phyloP scores from a whole-genome alignment of 92 coral and sea anemone genomes.

The Montipora capitata region DNA sequence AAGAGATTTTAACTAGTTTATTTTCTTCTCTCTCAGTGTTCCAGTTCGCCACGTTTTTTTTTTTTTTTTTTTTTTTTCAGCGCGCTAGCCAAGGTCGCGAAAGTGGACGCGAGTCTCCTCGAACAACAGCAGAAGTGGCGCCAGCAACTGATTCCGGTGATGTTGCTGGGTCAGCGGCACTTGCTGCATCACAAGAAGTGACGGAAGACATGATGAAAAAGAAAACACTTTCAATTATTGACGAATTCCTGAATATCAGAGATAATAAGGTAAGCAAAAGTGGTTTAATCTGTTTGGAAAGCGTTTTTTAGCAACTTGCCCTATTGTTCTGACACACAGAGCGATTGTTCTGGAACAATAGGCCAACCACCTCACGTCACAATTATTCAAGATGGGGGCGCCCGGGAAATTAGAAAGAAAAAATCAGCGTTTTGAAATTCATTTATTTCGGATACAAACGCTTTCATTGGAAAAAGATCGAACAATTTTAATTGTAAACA shows the following conservation, averaged over 20 bases:
- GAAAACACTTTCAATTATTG: constrained; percentile 77
- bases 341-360: neutral
- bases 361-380: too few relatives aligned
- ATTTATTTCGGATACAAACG: too few relatives aligned
- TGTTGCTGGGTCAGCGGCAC: constrained; percentile 30
- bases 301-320: neutral
- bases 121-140: constrained; percentile 59
- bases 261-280: constrained; percentile 77
- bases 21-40: neutral
- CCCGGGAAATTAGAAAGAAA: too few relatives aligned
- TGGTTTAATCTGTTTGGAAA: neutral
- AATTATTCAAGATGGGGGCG: too few relatives aligned
- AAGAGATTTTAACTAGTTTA: too few relatives aligned
- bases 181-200: constrained; percentile 72
- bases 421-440: too few relatives aligned
- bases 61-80: constrained; percentile 1
- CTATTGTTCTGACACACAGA: too few relatives aligned
- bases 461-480: too few relatives aligned
- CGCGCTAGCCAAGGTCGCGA: constrained; percentile 54
- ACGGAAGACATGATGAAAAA: constrained; percentile 76
- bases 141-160: constrained; percentile 21
- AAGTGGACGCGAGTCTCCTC: constrained; percentile 47
- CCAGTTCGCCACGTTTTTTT: neutral
- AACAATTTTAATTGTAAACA: too few relatives aligned
- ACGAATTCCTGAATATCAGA: constrained; percentile 84